phyloP scores from a whole-genome alignment of 1,140 invertebrate genomes.

The Trissolcus basalis region DNA sequence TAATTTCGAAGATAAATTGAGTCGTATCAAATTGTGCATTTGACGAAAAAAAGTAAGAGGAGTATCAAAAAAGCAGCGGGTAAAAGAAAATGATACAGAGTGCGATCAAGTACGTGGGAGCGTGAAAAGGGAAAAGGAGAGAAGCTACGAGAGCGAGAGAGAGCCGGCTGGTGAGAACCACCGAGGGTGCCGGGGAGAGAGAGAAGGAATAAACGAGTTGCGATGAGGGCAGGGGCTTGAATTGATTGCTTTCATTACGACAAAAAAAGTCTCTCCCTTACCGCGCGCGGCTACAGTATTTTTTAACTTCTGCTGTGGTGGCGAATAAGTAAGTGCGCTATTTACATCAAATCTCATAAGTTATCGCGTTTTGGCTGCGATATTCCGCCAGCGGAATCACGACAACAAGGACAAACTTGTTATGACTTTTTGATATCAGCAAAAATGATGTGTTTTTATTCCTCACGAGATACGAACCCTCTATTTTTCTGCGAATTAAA shows the following conservation, averaged over 20 bases:
- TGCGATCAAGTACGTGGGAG: slow-evolving; percentile 43
- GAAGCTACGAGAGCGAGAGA: slow-evolving; percentile 6
- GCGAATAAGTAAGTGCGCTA: slow-evolving; percentile 74
- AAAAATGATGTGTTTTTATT: slow-evolving; percentile 19
- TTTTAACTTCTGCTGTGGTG: slow-evolving; percentile 73
- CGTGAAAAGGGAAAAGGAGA: slow-evolving; percentile 34
- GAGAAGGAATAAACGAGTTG: slow-evolving; percentile 47
- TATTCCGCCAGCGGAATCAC: slow-evolving; percentile 31
- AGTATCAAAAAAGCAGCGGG: slow-evolving; percentile 34
- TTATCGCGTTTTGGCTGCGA: slow-evolving; percentile 70
- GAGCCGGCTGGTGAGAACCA: slow-evolving; percentile 29
- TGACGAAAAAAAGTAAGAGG: slow-evolving; percentile 37
- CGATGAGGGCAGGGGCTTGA: slow-evolving; percentile 69
- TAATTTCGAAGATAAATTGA: slow-evolving; percentile 24
- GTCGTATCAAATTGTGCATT: slow-evolving; percentile 41
- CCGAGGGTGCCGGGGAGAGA: slow-evolving; percentile 26
- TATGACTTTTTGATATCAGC: slow-evolving; percentile 45
- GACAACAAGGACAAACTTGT: slow-evolving; percentile 32
- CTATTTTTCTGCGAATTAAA: slow-evolving; percentile 22
- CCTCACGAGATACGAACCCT: not conserved
- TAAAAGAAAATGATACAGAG: slow-evolving; percentile 45
- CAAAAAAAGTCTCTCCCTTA: slow-evolving; percentile 67
- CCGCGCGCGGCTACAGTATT: slow-evolving; percentile 63
- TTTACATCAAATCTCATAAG: slow-evolving; percentile 75
- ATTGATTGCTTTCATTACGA: slow-evolving; percentile 77